Evolutionary conservation across 2,797 vertebrate genomes (phyloP), one percentile per base, ranked within the genome.

Genomic region (Aselliscus stoliczkanus): DNA sequence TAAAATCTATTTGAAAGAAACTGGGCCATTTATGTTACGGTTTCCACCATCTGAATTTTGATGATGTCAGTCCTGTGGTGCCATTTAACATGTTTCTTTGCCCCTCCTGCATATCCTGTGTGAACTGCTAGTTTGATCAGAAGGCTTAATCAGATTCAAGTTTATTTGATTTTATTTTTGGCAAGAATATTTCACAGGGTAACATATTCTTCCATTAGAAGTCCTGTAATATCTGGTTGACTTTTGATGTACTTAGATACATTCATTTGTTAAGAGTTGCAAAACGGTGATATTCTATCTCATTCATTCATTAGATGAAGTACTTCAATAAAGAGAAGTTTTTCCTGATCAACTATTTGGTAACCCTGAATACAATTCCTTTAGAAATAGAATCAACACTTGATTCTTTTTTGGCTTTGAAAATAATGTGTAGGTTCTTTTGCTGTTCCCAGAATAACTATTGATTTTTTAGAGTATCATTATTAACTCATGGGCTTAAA

Each of bases 401-500:
- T 95, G 25, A 39, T 37, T 62, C 64, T 50, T 56, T 34, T 31
- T 76, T 31, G 14, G 29, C 92, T 95, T 86, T 93, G 58, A 82
- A 88, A 47, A 90, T 47, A 47, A 90, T 54, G 34, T 42, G 15
- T 95, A 83, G 52, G 12, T 76, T 84, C 72, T 29, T 92, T 73
- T 77, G 50, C 37, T 54, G 92, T 37, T 82, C 80, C 27, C 15
- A 67, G 72, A 29, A 44, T 67, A 85, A 31, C 84, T 86, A 2
- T n/a, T 87, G 34, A 72, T 77, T 76, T 82, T 84, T 56, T 17
- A 75, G 54, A 75, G 18, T 77, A 29, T 88, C 37, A 52, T 67
- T n/a, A 34, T 92, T 86, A 83, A 94, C 58, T 93, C 50, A 14
- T 50, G 18, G 27, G 9, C 44, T 79, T 93, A 88, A 88, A 95